Evolutionary conservation across 2,113 vertebrate genomes (phyloP), one percentile per base, ranked within the genome.

Genomic region (Delphinus delphis): DNA sequence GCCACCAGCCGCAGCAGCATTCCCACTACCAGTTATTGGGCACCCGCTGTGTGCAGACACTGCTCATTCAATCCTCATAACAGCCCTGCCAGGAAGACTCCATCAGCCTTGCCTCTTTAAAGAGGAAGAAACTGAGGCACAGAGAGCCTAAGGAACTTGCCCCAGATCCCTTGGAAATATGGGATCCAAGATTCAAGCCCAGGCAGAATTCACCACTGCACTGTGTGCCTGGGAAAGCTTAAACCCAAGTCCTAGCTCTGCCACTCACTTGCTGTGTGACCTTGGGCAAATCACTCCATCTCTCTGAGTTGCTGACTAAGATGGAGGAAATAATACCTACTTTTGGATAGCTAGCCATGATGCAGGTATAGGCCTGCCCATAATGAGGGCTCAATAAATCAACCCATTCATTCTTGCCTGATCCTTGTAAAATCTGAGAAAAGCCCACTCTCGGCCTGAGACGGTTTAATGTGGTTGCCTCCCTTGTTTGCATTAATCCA

Each of bases 111-210:
- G 12, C 63, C 65, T 71, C n/a, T 62, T 90, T 68, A 67, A n/a
- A 93, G 21, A 33, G 26, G 36, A 86, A 20, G 63, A 91, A 88
- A 86, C 50, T 33, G 55, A 97, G 65, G n/a, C 53, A 55, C 4
- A 21, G 2, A 65, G 33, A 44, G 12, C 33, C 70, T 36, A 44
- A 76, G 55, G 33, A 84, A 60, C 25, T 50, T 90, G n/a, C 41
- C 55, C 6, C 44, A 85, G 38, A 33, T 74, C 15, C n/a, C 55
- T 62, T 0, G 14, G 33, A 94, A n/a, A 67, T 47, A 55, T 10
- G 21, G 21, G 33, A 31, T 38, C 84, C 26, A 4, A 15, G 80
- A 36, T 10, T 81, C n/a, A 76, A 47, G 13, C 53, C 5, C 67
- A 82, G 25, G 50, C 18, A 25, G 7, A 2, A 9, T 41, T 53